Conservation (phyloP, 1,140 invertebrate genomes). For the Calliphora vicina region DNA sequence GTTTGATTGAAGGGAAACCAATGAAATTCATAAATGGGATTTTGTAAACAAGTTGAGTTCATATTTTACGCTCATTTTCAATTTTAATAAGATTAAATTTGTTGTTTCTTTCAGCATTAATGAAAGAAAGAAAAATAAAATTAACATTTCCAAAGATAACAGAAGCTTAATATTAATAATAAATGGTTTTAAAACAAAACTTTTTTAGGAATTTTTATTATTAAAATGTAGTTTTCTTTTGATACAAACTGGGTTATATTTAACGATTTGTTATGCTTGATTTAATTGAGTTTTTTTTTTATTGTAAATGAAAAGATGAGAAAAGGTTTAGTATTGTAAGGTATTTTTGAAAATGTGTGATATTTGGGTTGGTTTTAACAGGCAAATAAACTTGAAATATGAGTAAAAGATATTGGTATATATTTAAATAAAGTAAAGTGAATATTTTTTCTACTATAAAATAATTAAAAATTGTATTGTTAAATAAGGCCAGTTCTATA, state of each 20-base stretch:
- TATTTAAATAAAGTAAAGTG: too few species aligned
- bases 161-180: neutral
- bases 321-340: too few species aligned
- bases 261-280: constrained; percentile 1
- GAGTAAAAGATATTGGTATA: too few species aligned
- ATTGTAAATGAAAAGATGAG: neutral
- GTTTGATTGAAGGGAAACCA: neutral
- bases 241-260: neutral
- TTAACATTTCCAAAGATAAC: neutral
- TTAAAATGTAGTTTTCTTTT: neutral
- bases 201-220: neutral
- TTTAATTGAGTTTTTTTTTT: too few species aligned
- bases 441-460: too few species aligned
- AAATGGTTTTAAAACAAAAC: neutral
- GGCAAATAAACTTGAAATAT: too few species aligned
- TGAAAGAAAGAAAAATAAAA: neutral
- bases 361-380: neutral
- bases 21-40: neutral
- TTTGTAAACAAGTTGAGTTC: neutral
- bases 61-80: constrained; percentile 1
- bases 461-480: too few species aligned
- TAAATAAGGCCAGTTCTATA: too few species aligned
- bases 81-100: neutral
- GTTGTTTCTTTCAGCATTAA: neutral
- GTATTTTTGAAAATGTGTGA: neutral